Evolutionary conservation across 2,797 vertebrate species (phyloP).

Genomic region (Pempheris klunzingeri): DNA sequence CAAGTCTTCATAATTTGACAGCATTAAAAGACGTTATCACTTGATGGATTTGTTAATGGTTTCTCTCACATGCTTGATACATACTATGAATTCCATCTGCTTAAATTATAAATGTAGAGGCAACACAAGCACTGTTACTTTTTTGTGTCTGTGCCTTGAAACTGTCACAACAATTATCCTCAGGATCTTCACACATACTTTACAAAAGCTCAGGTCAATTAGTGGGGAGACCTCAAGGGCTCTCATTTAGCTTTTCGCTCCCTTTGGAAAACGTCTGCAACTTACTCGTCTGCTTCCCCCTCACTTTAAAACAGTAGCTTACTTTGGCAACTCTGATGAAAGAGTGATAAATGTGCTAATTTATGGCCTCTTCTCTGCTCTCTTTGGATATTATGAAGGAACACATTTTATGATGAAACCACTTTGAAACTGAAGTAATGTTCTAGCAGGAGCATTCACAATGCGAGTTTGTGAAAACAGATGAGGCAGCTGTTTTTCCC

Average conservation of each 20-base stretch:
- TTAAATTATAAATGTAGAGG: background rate
- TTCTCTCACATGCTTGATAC: background rate
- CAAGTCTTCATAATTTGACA: background rate
- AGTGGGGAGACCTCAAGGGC: slow-evolving; percentile 46
- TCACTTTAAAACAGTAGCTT: slow-evolving; percentile 65
- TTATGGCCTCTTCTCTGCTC: slow-evolving; percentile 61
- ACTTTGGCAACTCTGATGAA: slow-evolving; percentile 73
- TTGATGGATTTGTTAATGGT: slow-evolving; percentile 1
- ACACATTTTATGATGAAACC: slow-evolving; percentile 78
- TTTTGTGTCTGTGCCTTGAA: too few species aligned
- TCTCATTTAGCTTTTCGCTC: slow-evolving; percentile 48
- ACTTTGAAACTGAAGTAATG: slow-evolving; percentile 72
- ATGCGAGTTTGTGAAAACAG: slow-evolving; percentile 52
- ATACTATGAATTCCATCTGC: slow-evolving; percentile 2
- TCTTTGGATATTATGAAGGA: slow-evolving; percentile 66
- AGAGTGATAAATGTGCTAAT: slow-evolving; percentile 75
- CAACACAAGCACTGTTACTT: slow-evolving; percentile 19
- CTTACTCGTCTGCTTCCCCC: slow-evolving; percentile 49
- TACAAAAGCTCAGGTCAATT: slow-evolving; percentile 63
- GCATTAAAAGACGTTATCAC: background rate
- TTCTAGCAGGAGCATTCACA: slow-evolving; percentile 45
- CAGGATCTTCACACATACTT: slow-evolving; percentile 44
- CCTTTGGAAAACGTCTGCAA: slow-evolving; percentile 47
- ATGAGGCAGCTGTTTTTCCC: slow-evolving; percentile 55
- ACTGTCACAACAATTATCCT: too few species aligned